phyloP scores from a whole-genome alignment of 2,888 invertebrate species.

The Agriopis aurantiaria region DNA sequence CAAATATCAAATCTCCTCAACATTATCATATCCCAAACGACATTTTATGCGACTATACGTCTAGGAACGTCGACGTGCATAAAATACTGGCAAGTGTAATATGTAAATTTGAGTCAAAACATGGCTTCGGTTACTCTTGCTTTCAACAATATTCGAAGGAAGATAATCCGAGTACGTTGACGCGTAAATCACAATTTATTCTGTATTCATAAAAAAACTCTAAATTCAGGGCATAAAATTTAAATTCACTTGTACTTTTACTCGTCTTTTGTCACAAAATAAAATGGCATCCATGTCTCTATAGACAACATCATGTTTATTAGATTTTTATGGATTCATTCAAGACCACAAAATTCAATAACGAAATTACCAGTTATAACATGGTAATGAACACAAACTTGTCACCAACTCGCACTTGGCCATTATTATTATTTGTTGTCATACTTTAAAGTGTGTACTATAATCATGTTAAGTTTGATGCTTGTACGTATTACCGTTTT shows the following conservation, averaged over 20 bases:
- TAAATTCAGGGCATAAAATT: conserved; percentile 30
- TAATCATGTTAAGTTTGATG: no score
- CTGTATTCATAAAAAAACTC: conserved; percentile 34
- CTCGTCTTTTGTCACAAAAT: conserved; percentile 8
- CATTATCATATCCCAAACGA: conserved; percentile 10
- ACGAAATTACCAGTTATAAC: no score
- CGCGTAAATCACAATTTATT: conserved; percentile 36
- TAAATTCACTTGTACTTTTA: conserved; percentile 29
- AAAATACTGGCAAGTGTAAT: conserved; percentile 14
- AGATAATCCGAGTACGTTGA: conserved; percentile 36
- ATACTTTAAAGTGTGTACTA: no score
- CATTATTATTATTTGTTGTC: no score
- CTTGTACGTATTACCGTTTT: no score
- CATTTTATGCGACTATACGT: conserved; percentile 14
- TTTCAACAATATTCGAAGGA: conserved; percentile 38
- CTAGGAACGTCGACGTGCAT: conserved; percentile 16
- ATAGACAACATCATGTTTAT: conserved; percentile 7
- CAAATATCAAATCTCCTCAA: conserved; percentile 7
- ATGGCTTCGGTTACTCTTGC: conserved; percentile 26
- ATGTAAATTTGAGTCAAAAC: conserved; percentile 38
- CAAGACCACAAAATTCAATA: no score
- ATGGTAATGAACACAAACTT: no score
- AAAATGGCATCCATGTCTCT: background rate
- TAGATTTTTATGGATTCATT: conserved; percentile 3
- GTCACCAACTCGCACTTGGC: no score